A percentile compares a stretch with the other conserved stretches of the same genome.
These are phyloP conservation scores for Pyrgilauda ruficollis DNA, from an alignment of 2,113 vertebrate genomes.

Conservation along the genomic window DNA sequence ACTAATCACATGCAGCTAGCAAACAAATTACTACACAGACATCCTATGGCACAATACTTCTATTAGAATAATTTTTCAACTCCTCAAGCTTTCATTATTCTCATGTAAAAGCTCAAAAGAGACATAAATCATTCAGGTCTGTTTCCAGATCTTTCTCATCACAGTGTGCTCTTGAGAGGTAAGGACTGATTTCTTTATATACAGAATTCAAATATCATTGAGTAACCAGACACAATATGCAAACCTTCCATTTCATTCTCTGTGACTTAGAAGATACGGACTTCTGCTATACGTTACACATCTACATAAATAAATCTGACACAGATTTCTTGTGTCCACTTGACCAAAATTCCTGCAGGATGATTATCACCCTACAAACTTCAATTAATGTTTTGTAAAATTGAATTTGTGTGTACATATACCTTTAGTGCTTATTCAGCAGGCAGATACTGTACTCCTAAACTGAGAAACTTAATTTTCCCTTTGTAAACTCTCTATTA, in stretches of 20 bases:
- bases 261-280: neutral
- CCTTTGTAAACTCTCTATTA: neutral
- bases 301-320: neutral
- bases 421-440: neutral
- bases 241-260: neutral
- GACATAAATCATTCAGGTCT: neutral
- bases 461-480: neutral
- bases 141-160: neutral
- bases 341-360: neutral
- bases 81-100: neutral
- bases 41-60: neutral
- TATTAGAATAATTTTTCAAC: neutral
- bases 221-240: neutral
- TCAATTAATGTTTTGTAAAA: neutral
- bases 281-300: neutral
- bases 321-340: neutral
- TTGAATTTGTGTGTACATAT: neutral
- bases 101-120: neutral
- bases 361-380: neutral
- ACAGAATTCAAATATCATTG: neutral
- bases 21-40: neutral
- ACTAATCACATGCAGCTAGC: neutral
- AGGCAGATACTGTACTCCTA: neutral
- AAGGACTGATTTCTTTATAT: neutral
- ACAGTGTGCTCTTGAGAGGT: neutral